Percentiles rank a stretch among this genome's conserved stretches.
phyloP scores from a whole-genome alignment of 1,140 invertebrate genomes.

The Sinella curviseta region DNA sequence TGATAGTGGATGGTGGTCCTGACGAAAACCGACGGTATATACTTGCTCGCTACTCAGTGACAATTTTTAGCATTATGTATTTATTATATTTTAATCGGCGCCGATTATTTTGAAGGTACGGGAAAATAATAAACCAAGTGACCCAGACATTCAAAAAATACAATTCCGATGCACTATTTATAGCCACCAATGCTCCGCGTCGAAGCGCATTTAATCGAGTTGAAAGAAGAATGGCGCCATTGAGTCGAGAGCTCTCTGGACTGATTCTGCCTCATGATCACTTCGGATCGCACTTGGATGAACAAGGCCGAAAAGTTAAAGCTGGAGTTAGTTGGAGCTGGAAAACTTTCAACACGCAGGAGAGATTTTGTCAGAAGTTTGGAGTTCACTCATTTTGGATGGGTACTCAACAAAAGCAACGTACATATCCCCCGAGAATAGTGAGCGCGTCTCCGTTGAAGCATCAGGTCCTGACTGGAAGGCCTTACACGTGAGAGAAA shows the following conservation, averaged over 20 bases:
- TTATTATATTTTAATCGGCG: not conserved
- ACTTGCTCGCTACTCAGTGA: not conserved
- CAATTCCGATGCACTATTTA: conserved; percentile 56
- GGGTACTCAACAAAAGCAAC: conserved; percentile 50
- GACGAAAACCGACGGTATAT: conserved; percentile 56
- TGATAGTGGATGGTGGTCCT: no score
- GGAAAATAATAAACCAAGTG: conserved; percentile 51
- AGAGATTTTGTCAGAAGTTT: conserved; percentile 50
- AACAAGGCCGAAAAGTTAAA: conserved; percentile 52
- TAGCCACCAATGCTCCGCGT: conserved; percentile 56
- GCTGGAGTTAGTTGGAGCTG: conserved; percentile 51
- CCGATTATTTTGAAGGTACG: conserved; percentile 44
- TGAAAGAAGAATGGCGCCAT: conserved; percentile 54
- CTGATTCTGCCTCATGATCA: conserved; percentile 54
- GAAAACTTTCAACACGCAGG: conserved; percentile 52
- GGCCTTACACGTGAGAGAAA: not conserved
- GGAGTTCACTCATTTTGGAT: conserved; percentile 51
- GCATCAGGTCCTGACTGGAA: not conserved
- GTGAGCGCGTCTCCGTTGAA: not conserved
- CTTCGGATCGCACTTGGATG: conserved; percentile 55
- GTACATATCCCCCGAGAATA: conserved; percentile 43
- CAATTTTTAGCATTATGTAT: not conserved
- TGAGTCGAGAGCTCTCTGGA: conserved; percentile 54
- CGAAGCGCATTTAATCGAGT: conserved; percentile 53
- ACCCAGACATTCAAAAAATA: no score